A percentile compares a stretch with the other conserved stretches of the same genome.
Evolutionary conservation across 2,113 vertebrate genomes (phyloP).

Genomic region (Crotalus helleri): DNA sequence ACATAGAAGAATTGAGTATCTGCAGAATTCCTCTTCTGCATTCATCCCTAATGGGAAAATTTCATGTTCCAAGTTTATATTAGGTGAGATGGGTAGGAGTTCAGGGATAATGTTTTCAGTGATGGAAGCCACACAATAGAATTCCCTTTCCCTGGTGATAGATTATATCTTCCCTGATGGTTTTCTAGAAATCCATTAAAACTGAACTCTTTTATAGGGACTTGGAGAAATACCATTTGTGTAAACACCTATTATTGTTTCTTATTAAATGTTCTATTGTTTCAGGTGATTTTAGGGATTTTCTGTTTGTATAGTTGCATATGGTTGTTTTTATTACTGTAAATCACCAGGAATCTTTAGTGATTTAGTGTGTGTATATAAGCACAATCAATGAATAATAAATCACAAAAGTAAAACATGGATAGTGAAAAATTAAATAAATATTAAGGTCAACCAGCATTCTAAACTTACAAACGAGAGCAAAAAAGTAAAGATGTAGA

Average conservation of each 20-base stretch:
- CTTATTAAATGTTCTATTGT: neutral
- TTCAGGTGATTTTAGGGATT: neutral
- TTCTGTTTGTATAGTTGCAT: neutral
- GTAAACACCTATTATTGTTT: neutral
- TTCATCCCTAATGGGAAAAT: neutral
- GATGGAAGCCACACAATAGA: neutral
- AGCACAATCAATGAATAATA: neutral
- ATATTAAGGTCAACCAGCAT: neutral
- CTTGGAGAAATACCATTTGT: neutral
- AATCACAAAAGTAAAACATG: neutral
- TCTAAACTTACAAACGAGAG: neutral
- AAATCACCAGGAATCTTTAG: neutral
- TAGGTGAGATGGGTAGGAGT: neutral
- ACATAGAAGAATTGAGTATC: neutral
- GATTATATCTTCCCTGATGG: neutral
- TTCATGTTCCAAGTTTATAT: neutral
- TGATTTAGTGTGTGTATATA: neutral
- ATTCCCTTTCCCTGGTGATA: neutral
- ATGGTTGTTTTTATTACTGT: neutral
- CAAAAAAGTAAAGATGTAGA: neutral
- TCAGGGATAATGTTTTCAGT: neutral
- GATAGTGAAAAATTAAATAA: neutral
- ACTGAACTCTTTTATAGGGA: neutral
- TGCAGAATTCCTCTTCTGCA: neutral
- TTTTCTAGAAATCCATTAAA: neutral